These are phyloP conservation scores for Globodera ellingtonae DNA, from an alignment of 1,140 invertebrate genomes.

Conservation along the genomic window DNA sequence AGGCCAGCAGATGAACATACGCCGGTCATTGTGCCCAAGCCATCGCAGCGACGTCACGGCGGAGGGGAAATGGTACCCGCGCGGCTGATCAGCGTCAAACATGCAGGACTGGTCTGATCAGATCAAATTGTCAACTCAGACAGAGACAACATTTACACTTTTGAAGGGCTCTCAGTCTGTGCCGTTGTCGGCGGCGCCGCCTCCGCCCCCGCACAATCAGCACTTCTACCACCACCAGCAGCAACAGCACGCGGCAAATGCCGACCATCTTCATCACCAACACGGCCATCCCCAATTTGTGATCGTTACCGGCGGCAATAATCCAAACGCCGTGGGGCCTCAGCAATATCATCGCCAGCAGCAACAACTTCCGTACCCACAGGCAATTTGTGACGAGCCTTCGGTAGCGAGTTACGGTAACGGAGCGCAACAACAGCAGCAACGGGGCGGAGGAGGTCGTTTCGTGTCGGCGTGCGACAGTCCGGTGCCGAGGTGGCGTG, in stretches of 20 bases:
- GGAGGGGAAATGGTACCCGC: background rate
- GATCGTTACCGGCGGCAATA: background rate
- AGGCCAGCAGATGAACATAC: background rate
- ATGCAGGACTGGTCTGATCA: conserved; percentile 6
- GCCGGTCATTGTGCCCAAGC: background rate
- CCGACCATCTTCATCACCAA: background rate
- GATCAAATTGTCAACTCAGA: background rate
- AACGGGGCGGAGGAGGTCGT: background rate
- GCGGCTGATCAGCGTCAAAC: background rate
- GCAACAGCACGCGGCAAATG: background rate
- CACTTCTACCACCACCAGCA: conserved; percentile 20
- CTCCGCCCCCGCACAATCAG: conserved; percentile 28
- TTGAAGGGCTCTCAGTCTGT: conserved; percentile 23
- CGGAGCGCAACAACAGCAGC: conserved; percentile 14
- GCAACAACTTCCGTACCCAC: conserved; percentile 1
- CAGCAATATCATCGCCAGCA: background rate
- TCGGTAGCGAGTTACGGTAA: conserved; percentile 7
- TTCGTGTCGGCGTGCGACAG: conserved; percentile 42
- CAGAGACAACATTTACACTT: background rate
- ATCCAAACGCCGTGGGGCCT: background rate
- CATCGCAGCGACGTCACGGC: background rate
- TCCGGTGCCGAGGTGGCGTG: conserved; percentile 38
- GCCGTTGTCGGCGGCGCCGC: conserved; percentile 21
- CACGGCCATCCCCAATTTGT: background rate
- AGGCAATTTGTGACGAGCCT: background rate